Evolutionary conservation across 2,797 vertebrate genomes (phyloP).

Genomic region (Erithacus rubecula): DNA sequence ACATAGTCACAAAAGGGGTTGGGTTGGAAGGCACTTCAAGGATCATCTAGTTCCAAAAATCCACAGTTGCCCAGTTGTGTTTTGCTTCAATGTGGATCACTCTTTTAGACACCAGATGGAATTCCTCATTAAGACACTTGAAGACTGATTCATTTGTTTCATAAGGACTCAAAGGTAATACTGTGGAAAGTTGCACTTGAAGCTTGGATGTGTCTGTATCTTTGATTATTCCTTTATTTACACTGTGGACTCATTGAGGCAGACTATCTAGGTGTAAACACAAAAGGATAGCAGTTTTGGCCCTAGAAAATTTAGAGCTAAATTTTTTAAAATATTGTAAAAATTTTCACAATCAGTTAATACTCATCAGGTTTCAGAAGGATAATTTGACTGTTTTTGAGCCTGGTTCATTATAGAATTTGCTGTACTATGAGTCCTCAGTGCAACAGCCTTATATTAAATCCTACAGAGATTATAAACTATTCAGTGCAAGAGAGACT

Average conservation of each 20-base stretch:
- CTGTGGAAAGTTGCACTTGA: not conserved
- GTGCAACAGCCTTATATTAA: not conserved
- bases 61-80: not conserved
- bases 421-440: not conserved
- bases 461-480: not conserved
- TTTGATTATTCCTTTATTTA: not conserved
- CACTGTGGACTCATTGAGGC: not conserved
- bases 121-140: not conserved
- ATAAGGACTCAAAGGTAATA: not conserved
- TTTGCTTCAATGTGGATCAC: not conserved
- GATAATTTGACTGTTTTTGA: not conserved
- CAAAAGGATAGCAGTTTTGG: not conserved
- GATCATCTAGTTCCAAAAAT: not conserved
- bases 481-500: not conserved
- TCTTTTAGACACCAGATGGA: accelerated
- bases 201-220: not conserved
- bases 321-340: not conserved
- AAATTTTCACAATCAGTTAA: not conserved
- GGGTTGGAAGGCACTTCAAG: not conserved
- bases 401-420: not conserved
- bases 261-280: not conserved
- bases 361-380: not conserved
- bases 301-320: not conserved
- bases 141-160: not conserved
- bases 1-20: not conserved